Base-by-base conservation (phyloP, 2,888 invertebrate species). In the Cephus nigrinus region DNA sequence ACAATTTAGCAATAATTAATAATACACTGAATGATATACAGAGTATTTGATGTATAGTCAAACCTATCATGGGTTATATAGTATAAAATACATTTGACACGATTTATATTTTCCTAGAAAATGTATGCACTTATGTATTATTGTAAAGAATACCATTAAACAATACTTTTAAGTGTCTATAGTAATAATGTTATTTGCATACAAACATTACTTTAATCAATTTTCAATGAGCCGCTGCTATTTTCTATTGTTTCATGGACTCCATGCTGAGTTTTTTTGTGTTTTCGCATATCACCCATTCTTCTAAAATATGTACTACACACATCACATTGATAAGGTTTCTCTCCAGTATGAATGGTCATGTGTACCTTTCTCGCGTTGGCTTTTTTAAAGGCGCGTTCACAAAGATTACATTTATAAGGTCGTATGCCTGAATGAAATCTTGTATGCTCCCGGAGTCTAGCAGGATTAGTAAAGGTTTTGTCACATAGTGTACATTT, bases 351-450 rank as follows among this genome's bases (percentile, higher is more conserved):
- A 68, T 84, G 84, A 36, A 81, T 79, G 33, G 78, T 75, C 78
- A 81, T 81, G 78, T 84, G 84, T 34, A 83, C 81, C 31, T 80
- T 84, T 30, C 78, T 79, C 3, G 82, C 83, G 76, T 82, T 79
- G 3, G 81, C 79, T 11, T 81, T 76, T 71, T 81, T 79, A 34
- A 84, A 84, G 34, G 83, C 79, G 76, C 81, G 76, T 12, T 78
- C 81, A 68, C 83, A 84, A 11, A 81, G n/a, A 23, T 80, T 69
- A 73, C 84, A 84, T 40, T 78, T 81, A 69, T 84, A 83, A 5
- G 84, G 83, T 12, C 84, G 80, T 15, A 77, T 79, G 75, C 83
- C 80, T 4, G 85, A 82, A 74, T 86, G 86, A 75, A 83, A 81
- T 74, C 81, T 80, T 30, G 80, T 77, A 79, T 86, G 86, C 15